A percentile compares a stretch with the other conserved stretches of the same genome.
These are phyloP conservation scores for Ypsolopha scabrella DNA, from an alignment of 2,888 invertebrate genomes.

Conservation along the genomic window DNA sequence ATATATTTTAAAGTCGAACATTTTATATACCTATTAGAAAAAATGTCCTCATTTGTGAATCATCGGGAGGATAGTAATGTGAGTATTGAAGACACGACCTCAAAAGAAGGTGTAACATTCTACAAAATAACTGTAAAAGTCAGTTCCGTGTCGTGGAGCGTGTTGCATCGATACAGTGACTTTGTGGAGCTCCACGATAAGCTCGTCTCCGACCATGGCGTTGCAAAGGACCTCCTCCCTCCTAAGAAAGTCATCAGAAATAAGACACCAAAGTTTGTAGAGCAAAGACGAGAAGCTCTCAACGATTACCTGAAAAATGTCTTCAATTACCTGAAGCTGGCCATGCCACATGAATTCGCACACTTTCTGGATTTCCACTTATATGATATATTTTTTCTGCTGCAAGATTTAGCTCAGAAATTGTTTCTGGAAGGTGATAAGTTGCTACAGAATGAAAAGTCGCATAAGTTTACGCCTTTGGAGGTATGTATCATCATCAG, in stretches of 20 bases:
- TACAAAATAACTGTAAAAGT: constrained; percentile 80
- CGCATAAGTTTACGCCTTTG: constrained; percentile 80
- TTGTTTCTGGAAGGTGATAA: constrained; percentile 82
- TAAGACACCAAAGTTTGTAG: constrained; percentile 88
- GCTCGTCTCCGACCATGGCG: constrained; percentile 83
- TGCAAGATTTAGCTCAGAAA: constrained; percentile 84
- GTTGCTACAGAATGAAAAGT: constrained; percentile 71
- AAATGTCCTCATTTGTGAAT: constrained; percentile 82
- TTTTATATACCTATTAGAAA: constrained; percentile 7
- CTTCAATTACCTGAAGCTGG: constrained; percentile 79
- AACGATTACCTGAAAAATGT: constrained; percentile 85
- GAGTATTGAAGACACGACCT: constrained; percentile 74
- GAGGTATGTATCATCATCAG: constrained; percentile 67
- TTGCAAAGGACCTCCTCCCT: constrained; percentile 88
- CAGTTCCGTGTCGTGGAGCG: constrained; percentile 82
- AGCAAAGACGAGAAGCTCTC: constrained; percentile 82
- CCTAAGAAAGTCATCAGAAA: constrained; percentile 95
- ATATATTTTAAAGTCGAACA: background rate
- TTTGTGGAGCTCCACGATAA: constrained; percentile 90
- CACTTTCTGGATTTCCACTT: constrained; percentile 89
- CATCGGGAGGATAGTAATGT: constrained; percentile 76
- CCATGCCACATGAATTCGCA: constrained; percentile 84
- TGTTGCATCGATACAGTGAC: constrained; percentile 89
- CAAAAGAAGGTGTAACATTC: constrained; percentile 76
- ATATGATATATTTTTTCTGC: constrained; percentile 90